phyloP scores from a whole-genome alignment of 2,888 invertebrate species.

The Adelognathus sp. region DNA sequence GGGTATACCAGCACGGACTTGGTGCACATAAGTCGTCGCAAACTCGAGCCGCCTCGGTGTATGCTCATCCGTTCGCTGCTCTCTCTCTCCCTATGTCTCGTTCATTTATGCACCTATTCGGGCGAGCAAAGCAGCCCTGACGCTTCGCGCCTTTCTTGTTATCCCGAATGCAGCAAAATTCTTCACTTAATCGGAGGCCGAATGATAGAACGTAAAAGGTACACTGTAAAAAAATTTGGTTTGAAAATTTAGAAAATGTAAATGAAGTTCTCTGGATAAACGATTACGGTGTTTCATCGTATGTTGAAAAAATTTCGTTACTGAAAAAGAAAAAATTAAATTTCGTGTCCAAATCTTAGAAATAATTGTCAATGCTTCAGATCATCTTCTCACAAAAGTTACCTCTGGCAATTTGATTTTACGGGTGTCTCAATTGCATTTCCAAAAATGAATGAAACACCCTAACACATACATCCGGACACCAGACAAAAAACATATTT shows the following conservation, averaged over 20 bases:
- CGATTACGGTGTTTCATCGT: no score
- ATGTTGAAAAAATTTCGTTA: no score
- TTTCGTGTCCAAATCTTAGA: no score
- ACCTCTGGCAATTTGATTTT: no score
- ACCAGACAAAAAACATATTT: no score
- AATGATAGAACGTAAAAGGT: background rate
- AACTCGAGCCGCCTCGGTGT: conserved; percentile 13
- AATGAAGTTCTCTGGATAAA: no score
- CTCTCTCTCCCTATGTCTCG: conserved; percentile 23
- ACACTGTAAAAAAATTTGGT: background rate
- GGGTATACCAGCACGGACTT: background rate
- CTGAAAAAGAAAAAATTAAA: no score
- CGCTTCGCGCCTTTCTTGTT: conserved; percentile 21
- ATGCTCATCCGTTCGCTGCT: background rate
- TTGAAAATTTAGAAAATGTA: background rate
- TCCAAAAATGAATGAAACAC: no score
- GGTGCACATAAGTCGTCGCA: conserved; percentile 19
- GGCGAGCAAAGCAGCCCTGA: conserved; percentile 32
- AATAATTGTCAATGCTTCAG: no score
- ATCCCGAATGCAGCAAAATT: conserved; percentile 16
- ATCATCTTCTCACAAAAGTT: no score
- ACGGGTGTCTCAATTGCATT: no score
- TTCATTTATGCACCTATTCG: conserved; percentile 46
- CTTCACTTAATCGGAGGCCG: conserved; percentile 26
- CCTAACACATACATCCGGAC: no score